Percentiles rank a stretch among this genome's conserved stretches.
phyloP scores from a whole-genome alignment of 2,888 invertebrate genomes.

The Rhagonycha lutea region DNA sequence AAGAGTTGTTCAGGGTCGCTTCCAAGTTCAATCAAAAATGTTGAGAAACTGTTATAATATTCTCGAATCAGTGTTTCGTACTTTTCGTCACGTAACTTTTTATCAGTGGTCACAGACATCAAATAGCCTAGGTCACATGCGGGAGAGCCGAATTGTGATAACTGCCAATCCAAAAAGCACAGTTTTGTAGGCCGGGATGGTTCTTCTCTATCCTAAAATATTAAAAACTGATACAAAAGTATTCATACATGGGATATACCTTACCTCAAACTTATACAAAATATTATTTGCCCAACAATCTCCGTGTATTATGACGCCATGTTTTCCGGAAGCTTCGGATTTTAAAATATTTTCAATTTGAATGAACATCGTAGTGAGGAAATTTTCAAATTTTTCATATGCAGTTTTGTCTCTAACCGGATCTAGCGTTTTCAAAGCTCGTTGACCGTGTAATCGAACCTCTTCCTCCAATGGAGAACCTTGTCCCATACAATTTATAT shows the following conservation, averaged over 20 bases:
- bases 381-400: constrained; percentile 27
- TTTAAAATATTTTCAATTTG: not conserved
- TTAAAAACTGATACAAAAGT: not conserved
- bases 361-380: constrained; percentile 5
- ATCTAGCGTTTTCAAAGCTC: constrained; percentile 22
- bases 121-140: constrained; percentile 45
- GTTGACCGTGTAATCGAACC: not conserved
- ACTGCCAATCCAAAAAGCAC: constrained; percentile 41
- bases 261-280: constrained; percentile 33
- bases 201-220: constrained; percentile 17
- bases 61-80: constrained; percentile 37
- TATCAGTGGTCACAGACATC: constrained; percentile 40
- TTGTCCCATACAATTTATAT: constrained; percentile 22
- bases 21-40: constrained; percentile 34
- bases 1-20: constrained; percentile 40
- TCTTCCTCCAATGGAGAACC: not conserved
- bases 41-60: constrained; percentile 39
- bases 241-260: not conserved
- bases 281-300: constrained; percentile 36
- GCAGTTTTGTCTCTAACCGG: constrained; percentile 19
- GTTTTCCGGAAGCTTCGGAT: constrained; percentile 29
- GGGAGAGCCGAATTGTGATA: constrained; percentile 36
- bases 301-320: constrained; percentile 37
- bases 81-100: constrained; percentile 33
- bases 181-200: constrained; percentile 35